phyloP scores from a whole-genome alignment of 2,797 vertebrate genomes.

The Philypnodon macrostomus region DNA sequence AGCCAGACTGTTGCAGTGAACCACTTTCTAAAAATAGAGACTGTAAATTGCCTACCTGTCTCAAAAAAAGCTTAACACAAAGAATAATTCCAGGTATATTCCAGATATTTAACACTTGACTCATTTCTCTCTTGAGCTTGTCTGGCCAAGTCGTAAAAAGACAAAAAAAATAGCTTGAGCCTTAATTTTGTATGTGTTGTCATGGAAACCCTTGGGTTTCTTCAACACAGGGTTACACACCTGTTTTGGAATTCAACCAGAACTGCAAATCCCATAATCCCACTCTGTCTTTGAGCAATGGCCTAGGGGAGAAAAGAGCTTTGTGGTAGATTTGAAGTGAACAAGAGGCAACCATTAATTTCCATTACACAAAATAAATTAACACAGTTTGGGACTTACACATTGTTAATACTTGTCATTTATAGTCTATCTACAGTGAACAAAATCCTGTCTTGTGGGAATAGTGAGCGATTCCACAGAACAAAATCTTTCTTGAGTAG shows the following conservation, averaged over 20 bases:
- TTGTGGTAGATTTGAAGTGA: slow-evolving; percentile 44
- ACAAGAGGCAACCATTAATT: slow-evolving; percentile 41
- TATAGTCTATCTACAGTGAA: slow-evolving; percentile 48
- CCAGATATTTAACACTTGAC: slow-evolving; percentile 32
- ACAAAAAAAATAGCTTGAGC: slow-evolving; percentile 26
- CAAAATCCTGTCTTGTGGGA: slow-evolving; percentile 34
- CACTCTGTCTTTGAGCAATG: slow-evolving; percentile 53
- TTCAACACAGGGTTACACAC: slow-evolving; percentile 58
- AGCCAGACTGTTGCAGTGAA: slow-evolving; percentile 29
- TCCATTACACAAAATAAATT: slow-evolving; percentile 31
- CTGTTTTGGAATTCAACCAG: slow-evolving; percentile 65
- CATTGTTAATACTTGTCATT: slow-evolving; percentile 12
- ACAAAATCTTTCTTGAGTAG: slow-evolving; percentile 35
- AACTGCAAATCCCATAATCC: slow-evolving; percentile 71
- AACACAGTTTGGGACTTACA: slow-evolving; percentile 21
- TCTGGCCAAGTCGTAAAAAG: slow-evolving; percentile 31
- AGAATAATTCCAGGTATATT: slow-evolving; percentile 32
- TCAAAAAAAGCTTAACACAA: slow-evolving; percentile 26
- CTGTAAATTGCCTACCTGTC: background rate
- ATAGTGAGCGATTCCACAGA: slow-evolving; percentile 39
- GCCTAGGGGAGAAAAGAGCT: slow-evolving; percentile 53
- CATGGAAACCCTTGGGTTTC: slow-evolving; percentile 54
- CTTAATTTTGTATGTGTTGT: slow-evolving; percentile 32
- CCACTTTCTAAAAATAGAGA: slow-evolving; percentile 31
- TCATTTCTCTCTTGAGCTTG: slow-evolving; percentile 43